These are phyloP conservation scores for Limnephilus lunatus DNA, from an alignment of 2,888 invertebrate species.

Conservation along the genomic window DNA sequence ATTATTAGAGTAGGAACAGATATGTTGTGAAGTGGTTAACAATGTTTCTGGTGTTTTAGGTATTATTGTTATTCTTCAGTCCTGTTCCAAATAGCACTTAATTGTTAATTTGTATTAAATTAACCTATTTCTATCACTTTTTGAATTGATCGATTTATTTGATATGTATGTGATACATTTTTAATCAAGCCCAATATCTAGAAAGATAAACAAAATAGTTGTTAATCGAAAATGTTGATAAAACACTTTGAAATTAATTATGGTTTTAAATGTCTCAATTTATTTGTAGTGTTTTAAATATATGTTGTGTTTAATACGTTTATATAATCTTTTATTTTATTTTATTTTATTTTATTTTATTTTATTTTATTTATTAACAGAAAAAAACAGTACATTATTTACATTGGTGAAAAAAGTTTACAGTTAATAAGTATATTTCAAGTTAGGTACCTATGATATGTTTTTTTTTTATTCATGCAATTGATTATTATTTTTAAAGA, in stretches of 20 bases:
- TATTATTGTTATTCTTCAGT: neutral
- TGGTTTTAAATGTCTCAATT: neutral
- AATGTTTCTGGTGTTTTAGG: neutral
- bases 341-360: too few relatives aligned
- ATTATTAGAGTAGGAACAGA: neutral
- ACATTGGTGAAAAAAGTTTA: too few relatives aligned
- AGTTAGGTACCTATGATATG: too few relatives aligned
- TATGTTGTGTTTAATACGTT: neutral
- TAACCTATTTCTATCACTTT: constrained; percentile 44
- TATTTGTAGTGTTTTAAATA: neutral
- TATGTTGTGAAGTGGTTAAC: constrained; percentile 4
- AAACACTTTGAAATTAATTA: neutral
- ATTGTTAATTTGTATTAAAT: neutral
- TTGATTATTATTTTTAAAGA: neutral
- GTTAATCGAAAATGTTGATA: neutral
- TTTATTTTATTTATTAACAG: too few relatives aligned
- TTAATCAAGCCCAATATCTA: constrained; percentile 45
- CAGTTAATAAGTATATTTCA: too few relatives aligned
- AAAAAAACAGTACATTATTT: too few relatives aligned
- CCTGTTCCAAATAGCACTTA: constrained; percentile 35
- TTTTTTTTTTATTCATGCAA: too few relatives aligned
- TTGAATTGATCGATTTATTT: constrained; percentile 32
- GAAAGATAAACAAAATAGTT: neutral
- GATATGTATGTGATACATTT: constrained; percentile 56
- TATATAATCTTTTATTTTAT: too few relatives aligned